Base-by-base conservation (phyloP, 2,888 invertebrate species). In the Eupsilia transversa region DNA sequence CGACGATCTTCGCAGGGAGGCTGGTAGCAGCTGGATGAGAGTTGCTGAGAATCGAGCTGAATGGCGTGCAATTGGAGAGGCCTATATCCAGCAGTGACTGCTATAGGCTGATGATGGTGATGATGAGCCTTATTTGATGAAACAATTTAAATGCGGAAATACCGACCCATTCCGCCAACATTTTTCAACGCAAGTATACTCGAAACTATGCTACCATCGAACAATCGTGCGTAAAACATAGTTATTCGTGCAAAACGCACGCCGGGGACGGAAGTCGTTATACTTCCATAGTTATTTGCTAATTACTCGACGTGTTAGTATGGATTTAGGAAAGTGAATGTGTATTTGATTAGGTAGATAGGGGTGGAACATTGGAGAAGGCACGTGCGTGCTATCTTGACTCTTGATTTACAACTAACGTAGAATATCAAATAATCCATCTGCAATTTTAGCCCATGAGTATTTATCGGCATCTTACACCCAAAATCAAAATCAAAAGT, bases 241-340 rank as follows among this genome's bases (percentile, higher is more conserved):
- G 4, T 65, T 72, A 72, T 69, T 79, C 79, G 80, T 79, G 89
- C 82, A 79, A 74, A 80, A 83, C 84, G 73, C 82, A 85, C 82
- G 57, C 60, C n/a, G 57, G 54, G 69, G 81, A 82, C 75, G 90
- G 90, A 90, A 90, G 83, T 20, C 68, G 70, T 41, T 79, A 67
- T 46, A 85, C 85, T 89, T 88, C 86, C 87, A 87, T 75, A 80
- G 57, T 72, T 74, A 83, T 86, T 87, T 78, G 73, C 60, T 87
- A 88, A 88, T 90, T 85, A 74, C 66, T 66, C 66, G 56, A 56
- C 67, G 49, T 70, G 61, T 63, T 46, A 41, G 64, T 69, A 71
- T 80, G 61, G 80, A 74, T 74, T 80, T 83, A 85, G 79, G 84
- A 88, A 89, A 87, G 82, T 86, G 87, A 87, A 83, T 74, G 85